Base-by-base conservation (phyloP, 2,888 invertebrate genomes). In the Euzetes globulus region DNA sequence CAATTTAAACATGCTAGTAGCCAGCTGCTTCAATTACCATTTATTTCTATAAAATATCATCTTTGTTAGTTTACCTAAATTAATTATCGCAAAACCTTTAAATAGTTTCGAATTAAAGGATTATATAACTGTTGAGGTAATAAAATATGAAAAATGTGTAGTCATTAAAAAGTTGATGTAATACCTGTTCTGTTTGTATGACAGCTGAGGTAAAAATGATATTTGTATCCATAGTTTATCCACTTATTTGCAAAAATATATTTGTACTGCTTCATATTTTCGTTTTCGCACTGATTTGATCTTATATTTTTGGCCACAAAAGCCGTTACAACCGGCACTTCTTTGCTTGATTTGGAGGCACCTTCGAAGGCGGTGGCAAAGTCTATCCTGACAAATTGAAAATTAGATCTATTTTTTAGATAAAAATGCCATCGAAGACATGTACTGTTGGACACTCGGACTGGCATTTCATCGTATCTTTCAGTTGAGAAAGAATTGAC, bases 141-240 rank as follows among this genome's bases (percentile, higher is more conserved):
- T 47, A 52, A 52, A 52, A 52, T 19, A 52, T 52, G n/a, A 52
- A 19, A 19, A 52, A 52, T n/a, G 19, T 3, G 13, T 17, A 47
- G 15, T 15, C 5, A n/a, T 52, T 19, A 19, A 29, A 22, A 58
- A 58, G 13, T 27, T 27, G 25, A 58, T n/a, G n/a, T 22, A 25
- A 22, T 6, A 65, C 9, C 19, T 7, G 11, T 17, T 17, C 11
- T 65, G 19, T 65, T 37, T 33, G 11, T 65, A 29, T 37, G 37
- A 65, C 65, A 65, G 19, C n/a, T 65, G 6, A 65, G n/a, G 29
- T 65, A 65, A 65, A 29, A 65, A n/a, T 65, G 65, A 37, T 65
- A 65, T 65, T 65, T 65, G n/a, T 65, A 19, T 6, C 65, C n/a
- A 65, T 37, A 37, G 13, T 37, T 65, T 29, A 29, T 65, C 65